Evolutionary conservation across 2,113 vertebrate species (phyloP).

Genomic region (Megaceryle maxima): DNA sequence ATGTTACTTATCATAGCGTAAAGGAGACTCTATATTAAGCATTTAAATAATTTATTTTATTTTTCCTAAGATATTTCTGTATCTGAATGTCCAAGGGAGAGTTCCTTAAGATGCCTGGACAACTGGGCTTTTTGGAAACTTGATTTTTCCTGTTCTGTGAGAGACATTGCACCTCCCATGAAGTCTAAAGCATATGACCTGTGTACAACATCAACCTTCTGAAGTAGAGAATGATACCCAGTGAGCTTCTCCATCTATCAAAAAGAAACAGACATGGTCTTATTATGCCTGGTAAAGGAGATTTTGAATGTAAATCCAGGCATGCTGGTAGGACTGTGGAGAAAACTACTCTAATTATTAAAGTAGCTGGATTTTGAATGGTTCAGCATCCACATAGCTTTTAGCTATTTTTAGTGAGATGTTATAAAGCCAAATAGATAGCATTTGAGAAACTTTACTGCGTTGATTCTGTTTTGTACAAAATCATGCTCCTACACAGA

Average conservation of each 20-base stretch:
- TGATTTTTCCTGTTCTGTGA: neutral
- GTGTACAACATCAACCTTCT: neutral
- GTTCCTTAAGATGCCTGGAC: neutral
- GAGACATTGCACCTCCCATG: neutral
- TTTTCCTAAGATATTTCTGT: neutral
- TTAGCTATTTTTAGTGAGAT: neutral
- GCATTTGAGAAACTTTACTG: neutral
- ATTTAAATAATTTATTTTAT: neutral
- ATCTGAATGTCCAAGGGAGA: neutral
- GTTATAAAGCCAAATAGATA: neutral
- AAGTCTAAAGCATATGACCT: neutral
- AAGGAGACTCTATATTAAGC: neutral
- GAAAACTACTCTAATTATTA: neutral
- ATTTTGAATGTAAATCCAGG: constrained; percentile 5
- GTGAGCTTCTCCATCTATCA: neutral
- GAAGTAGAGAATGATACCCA: neutral
- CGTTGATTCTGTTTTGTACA: neutral
- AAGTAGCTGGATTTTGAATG: neutral
- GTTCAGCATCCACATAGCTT: neutral
- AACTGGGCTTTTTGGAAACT: neutral
- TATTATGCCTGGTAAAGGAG: neutral
- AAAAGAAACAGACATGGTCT: neutral
- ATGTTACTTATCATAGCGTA: neutral
- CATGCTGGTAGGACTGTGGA: neutral
- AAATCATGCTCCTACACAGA: neutral